These are phyloP conservation scores for Xenentodon cancila DNA, from an alignment of 2,797 vertebrate genomes.

Conservation along the genomic window DNA sequence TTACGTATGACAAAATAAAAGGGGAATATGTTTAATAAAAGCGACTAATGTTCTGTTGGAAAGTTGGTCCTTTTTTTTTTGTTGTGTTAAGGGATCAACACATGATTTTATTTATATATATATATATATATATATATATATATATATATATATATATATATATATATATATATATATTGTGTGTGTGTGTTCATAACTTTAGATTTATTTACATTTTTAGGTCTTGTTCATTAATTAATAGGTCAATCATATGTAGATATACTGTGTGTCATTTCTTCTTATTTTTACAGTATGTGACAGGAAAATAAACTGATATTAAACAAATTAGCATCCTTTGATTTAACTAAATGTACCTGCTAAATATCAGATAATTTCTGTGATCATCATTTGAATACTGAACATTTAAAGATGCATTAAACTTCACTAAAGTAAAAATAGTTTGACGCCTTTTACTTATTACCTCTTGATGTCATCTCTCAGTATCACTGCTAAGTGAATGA, in stretches of 20 bases:
- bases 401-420: background rate
- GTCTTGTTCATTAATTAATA: background rate
- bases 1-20: background rate
- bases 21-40: background rate
- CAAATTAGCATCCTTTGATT: background rate
- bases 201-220: background rate
- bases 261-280: background rate
- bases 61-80: slow-evolving; percentile 7
- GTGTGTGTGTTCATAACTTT: no score
- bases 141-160: no score
- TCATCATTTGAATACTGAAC: background rate
- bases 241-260: no score
- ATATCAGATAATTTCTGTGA: background rate
- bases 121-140: no score
- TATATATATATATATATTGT: no score
- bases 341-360: background rate
- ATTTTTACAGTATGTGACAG: background rate
- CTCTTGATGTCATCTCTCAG: background rate
- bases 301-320: slow-evolving; percentile 23
- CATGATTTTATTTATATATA: no score
- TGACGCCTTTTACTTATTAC: background rate
- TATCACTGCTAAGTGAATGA: background rate
- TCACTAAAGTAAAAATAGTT: background rate
- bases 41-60: slow-evolving; percentile 16
- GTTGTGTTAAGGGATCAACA: no score